phyloP scores from a whole-genome alignment of 2,888 invertebrate genomes.

The Polydrusus pterygomalis region DNA sequence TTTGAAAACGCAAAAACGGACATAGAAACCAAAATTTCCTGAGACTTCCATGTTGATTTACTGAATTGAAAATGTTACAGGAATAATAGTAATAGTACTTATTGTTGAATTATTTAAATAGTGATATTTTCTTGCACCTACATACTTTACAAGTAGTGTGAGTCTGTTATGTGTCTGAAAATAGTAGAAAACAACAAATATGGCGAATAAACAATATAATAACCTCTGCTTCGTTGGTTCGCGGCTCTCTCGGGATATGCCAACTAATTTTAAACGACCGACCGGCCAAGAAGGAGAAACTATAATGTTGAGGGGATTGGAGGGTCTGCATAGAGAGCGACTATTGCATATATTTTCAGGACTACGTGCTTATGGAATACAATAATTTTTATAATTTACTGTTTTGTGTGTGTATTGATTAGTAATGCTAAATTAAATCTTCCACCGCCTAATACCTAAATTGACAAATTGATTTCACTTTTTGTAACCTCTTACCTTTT shows the following conservation, averaged over 20 bases:
- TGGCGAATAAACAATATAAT: constrained; percentile 50
- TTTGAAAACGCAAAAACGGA: no score
- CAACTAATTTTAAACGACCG: constrained; percentile 50
- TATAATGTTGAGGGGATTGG: constrained; percentile 41
- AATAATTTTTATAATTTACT: no score
- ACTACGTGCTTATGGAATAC: no score
- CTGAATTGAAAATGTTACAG: neutral
- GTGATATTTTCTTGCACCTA: constrained; percentile 17
- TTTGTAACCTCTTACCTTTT: no score
- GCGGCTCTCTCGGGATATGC: constrained; percentile 42
- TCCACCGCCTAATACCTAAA: no score
- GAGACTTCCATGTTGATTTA: neutral
- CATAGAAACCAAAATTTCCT: no score
- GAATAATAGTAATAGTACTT: no score
- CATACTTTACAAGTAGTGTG: constrained; percentile 12
- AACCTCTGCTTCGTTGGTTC: constrained; percentile 41
- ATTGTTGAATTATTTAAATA: neutral
- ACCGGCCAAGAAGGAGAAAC: constrained; percentile 47
- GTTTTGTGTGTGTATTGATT: no score
- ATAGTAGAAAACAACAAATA: constrained; percentile 42
- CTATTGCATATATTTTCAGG: constrained; percentile 4
- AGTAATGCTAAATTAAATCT: no score
- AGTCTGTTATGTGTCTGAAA: constrained; percentile 34
- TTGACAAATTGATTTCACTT: no score
- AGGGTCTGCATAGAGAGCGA: constrained; percentile 24